Percentiles rank a stretch among this genome's conserved stretches.
Evolutionary conservation across 2,113 vertebrate genomes (phyloP).

Genomic region (Benitochromis conjunctus): DNA sequence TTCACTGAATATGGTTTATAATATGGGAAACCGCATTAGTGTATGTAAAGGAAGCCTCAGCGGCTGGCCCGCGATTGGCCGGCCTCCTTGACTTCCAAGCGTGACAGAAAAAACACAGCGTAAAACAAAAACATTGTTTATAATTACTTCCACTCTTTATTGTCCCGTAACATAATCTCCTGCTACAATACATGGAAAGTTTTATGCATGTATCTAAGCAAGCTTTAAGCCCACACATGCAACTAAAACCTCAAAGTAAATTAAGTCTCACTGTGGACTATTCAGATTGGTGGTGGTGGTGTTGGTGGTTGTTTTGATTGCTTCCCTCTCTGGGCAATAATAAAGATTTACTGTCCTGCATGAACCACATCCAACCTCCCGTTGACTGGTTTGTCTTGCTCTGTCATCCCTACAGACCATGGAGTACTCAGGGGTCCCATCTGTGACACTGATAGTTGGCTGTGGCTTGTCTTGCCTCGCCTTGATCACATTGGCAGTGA

Average conservation of each 20-base stretch:
- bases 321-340: conserved; percentile 33
- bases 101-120: background rate
- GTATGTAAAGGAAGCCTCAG: background rate
- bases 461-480: conserved; percentile 97
- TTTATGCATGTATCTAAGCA: background rate
- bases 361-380: conserved; percentile 41
- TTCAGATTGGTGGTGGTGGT: conserved; percentile 14
- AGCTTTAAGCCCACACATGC: conserved; percentile 38
- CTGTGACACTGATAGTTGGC: conserved; percentile 97
- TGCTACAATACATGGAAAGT: background rate
- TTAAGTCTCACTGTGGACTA: conserved; percentile 34
- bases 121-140: background rate
- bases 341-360: conserved; percentile 53
- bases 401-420: conserved; percentile 85
- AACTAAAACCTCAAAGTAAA: conserved; percentile 31
- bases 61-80: background rate
- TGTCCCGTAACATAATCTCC: background rate
- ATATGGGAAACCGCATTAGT: background rate
- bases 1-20: background rate
- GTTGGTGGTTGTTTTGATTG: conserved; percentile 43
- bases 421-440: conserved; percentile 96
- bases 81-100: background rate
- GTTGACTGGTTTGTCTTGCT: conserved; percentile 52
- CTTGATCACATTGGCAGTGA: conserved; percentile 92
- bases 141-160: background rate